Conservation (phyloP, 2,888 invertebrate species). For the Drosophila ustulata region DNA sequence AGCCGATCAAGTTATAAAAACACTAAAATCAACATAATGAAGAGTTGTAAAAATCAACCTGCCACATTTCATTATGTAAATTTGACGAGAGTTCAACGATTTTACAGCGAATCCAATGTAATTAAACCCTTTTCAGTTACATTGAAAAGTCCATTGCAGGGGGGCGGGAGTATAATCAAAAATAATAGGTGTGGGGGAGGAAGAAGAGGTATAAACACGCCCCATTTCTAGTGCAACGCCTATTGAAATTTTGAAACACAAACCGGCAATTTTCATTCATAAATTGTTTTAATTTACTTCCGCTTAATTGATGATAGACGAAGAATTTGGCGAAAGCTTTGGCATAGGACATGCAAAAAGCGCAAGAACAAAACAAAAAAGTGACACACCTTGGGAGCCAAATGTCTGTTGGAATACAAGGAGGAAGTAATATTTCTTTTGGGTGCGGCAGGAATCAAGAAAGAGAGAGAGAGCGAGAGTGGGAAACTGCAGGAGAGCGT, state of each 20-base stretch:
- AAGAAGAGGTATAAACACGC: not conserved
- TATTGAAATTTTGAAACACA: slow-evolving; percentile 19
- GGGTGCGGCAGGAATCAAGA: slow-evolving; percentile 72
- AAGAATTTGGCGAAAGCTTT: slow-evolving; percentile 23
- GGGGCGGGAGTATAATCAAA: not conserved
- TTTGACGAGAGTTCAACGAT: not conserved
- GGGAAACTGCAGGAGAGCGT: not conserved
- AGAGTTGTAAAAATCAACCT: not conserved
- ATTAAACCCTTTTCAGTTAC: not conserved
- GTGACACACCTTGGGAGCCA: slow-evolving; percentile 75
- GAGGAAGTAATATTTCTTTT: slow-evolving; percentile 50
- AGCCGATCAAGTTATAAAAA: too few species aligned
- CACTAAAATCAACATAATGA: too few species aligned
- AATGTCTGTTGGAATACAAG: slow-evolving; percentile 21
- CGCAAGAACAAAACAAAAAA: slow-evolving; percentile 79
- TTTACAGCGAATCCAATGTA: not conserved
- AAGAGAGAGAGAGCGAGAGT: slow-evolving; percentile 9
- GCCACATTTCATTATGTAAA: not conserved
- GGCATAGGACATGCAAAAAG: slow-evolving; percentile 38
- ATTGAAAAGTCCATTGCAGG: not conserved
- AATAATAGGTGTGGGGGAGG: not conserved
- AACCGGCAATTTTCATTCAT: slow-evolving; percentile 69
- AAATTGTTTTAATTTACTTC: slow-evolving; percentile 67
- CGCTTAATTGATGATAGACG: slow-evolving; percentile 52
- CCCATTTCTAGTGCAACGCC: not conserved